phyloP scores from a whole-genome alignment of 2,113 vertebrate genomes.

The Cichladusa arquata region DNA sequence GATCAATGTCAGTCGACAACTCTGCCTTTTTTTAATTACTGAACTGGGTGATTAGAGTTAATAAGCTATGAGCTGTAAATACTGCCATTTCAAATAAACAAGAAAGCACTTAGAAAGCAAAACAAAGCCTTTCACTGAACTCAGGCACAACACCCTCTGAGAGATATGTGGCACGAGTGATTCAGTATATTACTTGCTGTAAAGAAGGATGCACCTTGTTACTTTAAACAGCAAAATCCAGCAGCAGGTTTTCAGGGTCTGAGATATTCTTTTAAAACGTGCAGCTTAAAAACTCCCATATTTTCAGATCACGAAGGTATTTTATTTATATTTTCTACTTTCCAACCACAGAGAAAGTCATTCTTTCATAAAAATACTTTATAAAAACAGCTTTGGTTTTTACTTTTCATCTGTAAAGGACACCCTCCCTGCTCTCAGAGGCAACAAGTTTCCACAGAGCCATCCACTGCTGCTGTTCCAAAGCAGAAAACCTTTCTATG shows the following conservation, averaged over 20 bases:
- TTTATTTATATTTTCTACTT: conserved; percentile 14
- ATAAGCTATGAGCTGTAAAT: conserved; percentile 64
- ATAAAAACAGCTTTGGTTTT: not conserved
- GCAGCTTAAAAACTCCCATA: not conserved
- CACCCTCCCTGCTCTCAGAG: not conserved
- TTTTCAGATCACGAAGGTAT: conserved; percentile 11
- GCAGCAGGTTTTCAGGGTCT: not conserved
- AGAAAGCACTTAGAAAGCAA: conserved; percentile 7
- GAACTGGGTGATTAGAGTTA: conserved; percentile 54
- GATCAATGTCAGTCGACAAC: conserved; percentile 59
- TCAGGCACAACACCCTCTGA: not conserved
- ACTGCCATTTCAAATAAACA: conserved; percentile 62
- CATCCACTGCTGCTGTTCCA: not conserved
- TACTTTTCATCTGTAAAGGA: not conserved
- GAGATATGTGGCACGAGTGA: not conserved
- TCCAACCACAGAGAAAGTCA: not conserved
- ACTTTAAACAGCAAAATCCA: not conserved
- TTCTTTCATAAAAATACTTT: conserved; percentile 16
- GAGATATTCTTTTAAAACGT: not conserved
- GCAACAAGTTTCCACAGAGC: not conserved
- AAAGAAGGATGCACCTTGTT: not conserved
- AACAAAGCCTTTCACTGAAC: conserved; percentile 37
- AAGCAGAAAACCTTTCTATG: not conserved
- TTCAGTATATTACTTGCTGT: not conserved
- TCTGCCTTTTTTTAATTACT: conserved; percentile 63